Percentiles rank a stretch among this genome's conserved stretches.
Conservation (phyloP, 1,140 invertebrate species). For the Sycophaga agraensis region DNA sequence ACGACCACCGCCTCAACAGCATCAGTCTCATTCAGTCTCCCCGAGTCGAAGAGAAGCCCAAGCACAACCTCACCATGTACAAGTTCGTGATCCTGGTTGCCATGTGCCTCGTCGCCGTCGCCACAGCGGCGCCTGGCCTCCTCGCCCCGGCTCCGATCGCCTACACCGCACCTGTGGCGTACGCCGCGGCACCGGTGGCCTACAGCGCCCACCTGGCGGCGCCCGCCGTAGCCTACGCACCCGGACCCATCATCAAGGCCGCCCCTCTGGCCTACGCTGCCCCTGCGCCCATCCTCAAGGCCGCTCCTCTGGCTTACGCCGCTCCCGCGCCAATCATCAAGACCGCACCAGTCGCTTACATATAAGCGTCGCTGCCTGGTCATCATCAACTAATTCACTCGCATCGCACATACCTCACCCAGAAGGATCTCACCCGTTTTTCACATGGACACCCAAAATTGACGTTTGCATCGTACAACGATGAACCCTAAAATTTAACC, state of each 20-base stretch:
- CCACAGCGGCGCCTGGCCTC: neutral
- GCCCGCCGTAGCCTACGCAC: neutral
- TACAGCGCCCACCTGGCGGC: neutral
- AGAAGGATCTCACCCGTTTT: too few species aligned
- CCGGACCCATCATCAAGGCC: conserved; percentile 9
- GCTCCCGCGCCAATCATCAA: neutral
- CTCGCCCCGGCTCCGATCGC: neutral
- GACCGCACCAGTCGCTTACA: neutral
- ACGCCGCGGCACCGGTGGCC: neutral
- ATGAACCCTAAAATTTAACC: too few species aligned
- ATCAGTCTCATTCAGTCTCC: neutral
- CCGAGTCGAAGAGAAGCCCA: neutral
- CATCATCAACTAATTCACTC: too few species aligned
- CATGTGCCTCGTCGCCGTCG: neutral
- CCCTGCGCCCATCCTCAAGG: neutral
- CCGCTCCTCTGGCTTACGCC: neutral
- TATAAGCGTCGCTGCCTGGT: too few species aligned
- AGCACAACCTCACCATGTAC: conserved; percentile 1
- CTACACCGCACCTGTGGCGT: neutral
- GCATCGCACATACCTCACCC: too few species aligned
- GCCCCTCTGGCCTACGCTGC: conserved; percentile 7
- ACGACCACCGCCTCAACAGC: neutral
- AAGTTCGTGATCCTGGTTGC: conserved; percentile 1
- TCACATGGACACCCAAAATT: too few species aligned
- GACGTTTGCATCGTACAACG: too few species aligned